Evolutionary conservation across 2,113 vertebrate species (phyloP).

Genomic region (Vulpes vulpes): DNA sequence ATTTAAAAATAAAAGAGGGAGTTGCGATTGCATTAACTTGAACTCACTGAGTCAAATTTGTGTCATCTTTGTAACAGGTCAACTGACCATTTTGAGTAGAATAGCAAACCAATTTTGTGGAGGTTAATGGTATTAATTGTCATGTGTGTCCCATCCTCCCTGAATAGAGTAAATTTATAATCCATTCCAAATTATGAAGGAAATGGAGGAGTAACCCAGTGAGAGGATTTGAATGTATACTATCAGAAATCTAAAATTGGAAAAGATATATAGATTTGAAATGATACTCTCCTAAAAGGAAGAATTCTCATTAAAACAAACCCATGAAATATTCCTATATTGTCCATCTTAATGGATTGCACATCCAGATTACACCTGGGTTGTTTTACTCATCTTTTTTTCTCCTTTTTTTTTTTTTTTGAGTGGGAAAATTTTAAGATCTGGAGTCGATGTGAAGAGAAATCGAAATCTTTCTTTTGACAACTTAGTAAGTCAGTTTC

Average conservation of each 20-base stretch:
- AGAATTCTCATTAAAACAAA: background rate
- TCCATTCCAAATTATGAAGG: background rate
- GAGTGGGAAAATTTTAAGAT: background rate
- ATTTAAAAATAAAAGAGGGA: background rate
- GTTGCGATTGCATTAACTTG: background rate
- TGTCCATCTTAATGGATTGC: background rate
- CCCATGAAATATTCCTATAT: background rate
- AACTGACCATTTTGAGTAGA: background rate
- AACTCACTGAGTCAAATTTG: background rate
- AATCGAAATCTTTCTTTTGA: background rate
- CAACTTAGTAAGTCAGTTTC: background rate
- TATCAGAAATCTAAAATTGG: background rate
- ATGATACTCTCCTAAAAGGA: background rate
- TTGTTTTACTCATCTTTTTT: background rate
- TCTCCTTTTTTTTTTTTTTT: background rate
- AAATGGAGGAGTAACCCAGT: background rate
- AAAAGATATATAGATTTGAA: constrained; percentile 6
- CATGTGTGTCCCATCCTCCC: background rate
- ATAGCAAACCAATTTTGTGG: background rate
- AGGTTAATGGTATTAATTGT: background rate
- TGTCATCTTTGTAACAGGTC: background rate
- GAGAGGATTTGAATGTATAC: background rate
- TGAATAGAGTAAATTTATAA: background rate
- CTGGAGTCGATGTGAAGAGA: background rate
- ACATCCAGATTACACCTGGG: background rate